phyloP scores from a whole-genome alignment of 2,888 invertebrate species.

The Homarus gammarus region DNA sequence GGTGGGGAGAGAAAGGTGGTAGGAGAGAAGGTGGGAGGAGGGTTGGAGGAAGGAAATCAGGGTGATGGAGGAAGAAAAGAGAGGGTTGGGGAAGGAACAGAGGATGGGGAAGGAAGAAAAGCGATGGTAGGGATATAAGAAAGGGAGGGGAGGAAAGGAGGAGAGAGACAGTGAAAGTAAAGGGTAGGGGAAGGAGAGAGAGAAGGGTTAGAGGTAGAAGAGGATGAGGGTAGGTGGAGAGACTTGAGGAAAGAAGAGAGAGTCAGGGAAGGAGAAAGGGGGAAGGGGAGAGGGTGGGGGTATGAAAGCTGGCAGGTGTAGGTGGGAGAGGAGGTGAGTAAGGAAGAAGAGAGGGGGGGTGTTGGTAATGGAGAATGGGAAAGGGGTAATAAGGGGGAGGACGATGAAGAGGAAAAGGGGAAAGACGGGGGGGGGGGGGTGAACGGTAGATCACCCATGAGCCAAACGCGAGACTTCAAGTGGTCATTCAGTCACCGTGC shows the following conservation, averaged over 20 bases:
- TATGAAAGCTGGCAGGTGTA: not conserved
- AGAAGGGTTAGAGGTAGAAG: slow-evolving; percentile 19
- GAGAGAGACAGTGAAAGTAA: not conserved
- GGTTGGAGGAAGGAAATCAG: no score
- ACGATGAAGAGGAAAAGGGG: not conserved
- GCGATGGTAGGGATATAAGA: not conserved
- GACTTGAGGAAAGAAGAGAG: not conserved
- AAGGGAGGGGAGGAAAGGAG: not conserved
- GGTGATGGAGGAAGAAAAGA: no score
- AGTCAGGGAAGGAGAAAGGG: not conserved
- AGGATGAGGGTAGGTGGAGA: not conserved
- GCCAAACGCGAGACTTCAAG: slow-evolving; percentile 27
- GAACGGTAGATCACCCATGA: slow-evolving; percentile 33
- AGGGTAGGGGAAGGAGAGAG: slow-evolving; percentile 5
- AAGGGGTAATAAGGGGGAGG: no score
- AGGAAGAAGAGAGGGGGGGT: not conserved
- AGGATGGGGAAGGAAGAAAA: not conserved
- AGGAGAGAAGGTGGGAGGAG: no score
- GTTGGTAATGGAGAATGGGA: not conserved
- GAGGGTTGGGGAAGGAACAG: not conserved
- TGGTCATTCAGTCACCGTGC: slow-evolving; percentile 31
- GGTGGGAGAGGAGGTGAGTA: slow-evolving; percentile 2
- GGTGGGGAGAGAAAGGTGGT: no score
- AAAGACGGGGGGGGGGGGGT: not conserved
- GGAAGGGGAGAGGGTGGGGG: slow-evolving; percentile 6